Conservation (phyloP, 2,797 vertebrate species). For the Tadarida brasiliensis region DNA sequence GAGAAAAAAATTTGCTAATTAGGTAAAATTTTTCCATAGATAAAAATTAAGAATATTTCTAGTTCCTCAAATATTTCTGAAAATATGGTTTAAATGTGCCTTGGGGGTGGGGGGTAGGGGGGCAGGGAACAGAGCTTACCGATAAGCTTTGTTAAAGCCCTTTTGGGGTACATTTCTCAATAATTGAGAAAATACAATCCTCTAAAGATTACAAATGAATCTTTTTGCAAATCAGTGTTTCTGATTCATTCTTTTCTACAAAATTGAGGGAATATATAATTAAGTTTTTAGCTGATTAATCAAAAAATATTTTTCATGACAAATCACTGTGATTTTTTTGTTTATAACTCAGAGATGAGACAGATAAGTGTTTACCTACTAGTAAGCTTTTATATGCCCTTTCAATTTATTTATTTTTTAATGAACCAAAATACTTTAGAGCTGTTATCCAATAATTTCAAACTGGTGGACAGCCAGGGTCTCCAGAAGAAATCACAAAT, state of each 20-base stretch:
- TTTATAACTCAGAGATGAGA: not conserved
- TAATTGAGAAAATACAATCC: not conserved
- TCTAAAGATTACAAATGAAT: not conserved
- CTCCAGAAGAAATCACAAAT: not conserved
- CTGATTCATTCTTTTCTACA: not conserved
- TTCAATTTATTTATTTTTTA: not conserved
- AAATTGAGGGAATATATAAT: not conserved
- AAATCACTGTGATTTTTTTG: not conserved
- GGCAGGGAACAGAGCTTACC: not conserved
- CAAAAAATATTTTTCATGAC: not conserved
- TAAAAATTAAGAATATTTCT: constrained; percentile 53
- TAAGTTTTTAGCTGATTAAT: not conserved
- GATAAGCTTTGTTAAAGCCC: not conserved
- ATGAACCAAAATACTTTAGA: not conserved
- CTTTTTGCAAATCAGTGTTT: not conserved
- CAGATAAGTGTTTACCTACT: not conserved
- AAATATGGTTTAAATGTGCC: not conserved
- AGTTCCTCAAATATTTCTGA: not conserved
- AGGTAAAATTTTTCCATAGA: not conserved
- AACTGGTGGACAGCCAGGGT: not conserved
- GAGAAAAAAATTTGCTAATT: not conserved
- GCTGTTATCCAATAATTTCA: not conserved
- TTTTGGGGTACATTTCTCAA: not conserved
- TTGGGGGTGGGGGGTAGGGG: not conserved
- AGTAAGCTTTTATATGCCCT: not conserved